Conservation (phyloP, 2,113 vertebrate species). For the Vicugna pacos region DNA sequence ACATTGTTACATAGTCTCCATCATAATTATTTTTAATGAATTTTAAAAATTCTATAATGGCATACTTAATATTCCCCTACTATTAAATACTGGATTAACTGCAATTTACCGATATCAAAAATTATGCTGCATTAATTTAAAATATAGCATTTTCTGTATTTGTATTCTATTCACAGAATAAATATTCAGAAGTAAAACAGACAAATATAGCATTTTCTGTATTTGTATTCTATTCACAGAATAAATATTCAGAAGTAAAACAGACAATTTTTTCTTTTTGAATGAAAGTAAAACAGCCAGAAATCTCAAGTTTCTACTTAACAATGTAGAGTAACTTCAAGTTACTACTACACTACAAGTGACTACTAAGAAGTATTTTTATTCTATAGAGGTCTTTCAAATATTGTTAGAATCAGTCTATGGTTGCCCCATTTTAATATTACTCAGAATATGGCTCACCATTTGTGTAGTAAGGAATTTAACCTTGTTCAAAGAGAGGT, state of each 20-base stretch:
- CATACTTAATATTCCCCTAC: neutral
- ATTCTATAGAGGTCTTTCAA: neutral
- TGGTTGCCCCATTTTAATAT: neutral
- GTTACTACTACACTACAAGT: neutral
- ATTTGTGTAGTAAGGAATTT: neutral
- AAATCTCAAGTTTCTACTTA: neutral
- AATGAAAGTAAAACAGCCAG: neutral
- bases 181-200: neutral
- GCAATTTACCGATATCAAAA: neutral
- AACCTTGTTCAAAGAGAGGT: neutral
- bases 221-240: neutral
- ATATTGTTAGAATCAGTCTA: conserved; percentile 8
- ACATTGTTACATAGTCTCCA: neutral
- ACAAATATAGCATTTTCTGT: neutral
- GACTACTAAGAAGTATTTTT: conserved; percentile 22
- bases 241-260: neutral
- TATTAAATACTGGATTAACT: conserved; percentile 11
- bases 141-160: neutral
- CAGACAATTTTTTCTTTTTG: neutral
- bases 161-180: neutral
- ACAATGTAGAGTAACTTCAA: conserved; percentile 4
- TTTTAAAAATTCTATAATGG: neutral
- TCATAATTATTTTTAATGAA: conserved; percentile 25
- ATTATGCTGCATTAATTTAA: neutral
- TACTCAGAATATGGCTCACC: neutral